Base-by-base conservation (phyloP, 2,888 invertebrate species). In the Selenia dentaria region DNA sequence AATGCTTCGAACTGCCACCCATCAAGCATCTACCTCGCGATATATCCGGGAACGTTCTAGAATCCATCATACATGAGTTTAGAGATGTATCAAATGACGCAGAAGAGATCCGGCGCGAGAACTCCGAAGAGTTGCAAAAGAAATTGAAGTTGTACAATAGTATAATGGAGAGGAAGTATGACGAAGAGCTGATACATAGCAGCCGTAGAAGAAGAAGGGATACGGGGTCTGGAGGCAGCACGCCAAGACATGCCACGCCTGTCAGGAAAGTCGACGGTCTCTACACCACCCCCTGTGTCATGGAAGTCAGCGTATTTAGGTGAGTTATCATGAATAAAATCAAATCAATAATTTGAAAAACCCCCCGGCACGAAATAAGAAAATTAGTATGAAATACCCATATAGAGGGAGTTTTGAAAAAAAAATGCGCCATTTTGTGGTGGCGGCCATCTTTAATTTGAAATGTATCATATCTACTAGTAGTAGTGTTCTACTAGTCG, bases 1-100 rank as follows among this genome's bases (percentile, higher is more conserved):
- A 96, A 74, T 96, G 96, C 52, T 92, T 94, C 65, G 96, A 95
- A 77, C 72, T 94, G 33, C 94, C 95, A 2, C 92, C 94, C 0
- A 86, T 93, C 6, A 91, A 91, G 57, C 78, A 84, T 2, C 70
- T 93, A 0, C 86, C 92, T 0, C 59, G 70, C 1, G 91, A 92
- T 59, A 76, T 92, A 9, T 77, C 88, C 0, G 74, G 70, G 6
- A 79, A 84, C 45, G 83, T 91, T 4, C 57, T 91, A 0, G 80
- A 88, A 58, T 89, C 88, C 2, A 89, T 91, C 16, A 68, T 88
- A 2, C 84, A 86, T 54, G 86, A 89, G 55, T 88, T 87, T 38
- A 63, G 72, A 47, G 86, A 86, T 43, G 80, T 81, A 0, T 73
- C 83, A 0, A 69, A 67, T 12, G 85, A 86, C 11, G 74, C 70